These are phyloP conservation scores for Mormyrops boulengeri DNA, from an alignment of 2,797 vertebrate genomes.

Conservation along the genomic window DNA sequence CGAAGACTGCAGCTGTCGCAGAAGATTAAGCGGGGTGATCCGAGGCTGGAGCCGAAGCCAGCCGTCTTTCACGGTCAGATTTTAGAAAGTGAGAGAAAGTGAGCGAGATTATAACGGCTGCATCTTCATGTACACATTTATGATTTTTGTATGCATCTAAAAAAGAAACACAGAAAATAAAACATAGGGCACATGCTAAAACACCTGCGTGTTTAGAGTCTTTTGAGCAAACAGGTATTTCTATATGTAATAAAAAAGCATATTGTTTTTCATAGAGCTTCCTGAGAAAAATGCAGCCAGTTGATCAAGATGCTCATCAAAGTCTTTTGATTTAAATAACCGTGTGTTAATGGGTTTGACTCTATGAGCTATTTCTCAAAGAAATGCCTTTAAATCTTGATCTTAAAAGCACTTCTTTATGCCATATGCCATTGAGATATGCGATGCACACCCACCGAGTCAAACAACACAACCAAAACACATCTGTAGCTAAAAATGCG, in stretches of 20 bases:
- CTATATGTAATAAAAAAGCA: neutral
- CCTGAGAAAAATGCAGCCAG: neutral
- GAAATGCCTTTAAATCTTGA: conserved; percentile 25
- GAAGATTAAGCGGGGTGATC: neutral
- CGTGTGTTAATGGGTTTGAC: neutral
- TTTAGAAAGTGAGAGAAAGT: neutral
- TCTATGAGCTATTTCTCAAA: neutral
- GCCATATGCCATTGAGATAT: conserved; percentile 54
- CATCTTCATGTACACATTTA: neutral
- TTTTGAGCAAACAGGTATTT: neutral
- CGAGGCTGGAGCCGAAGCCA: neutral
- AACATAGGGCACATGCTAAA: neutral
- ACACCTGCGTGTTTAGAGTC: neutral
- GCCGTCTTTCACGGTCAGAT: neutral
- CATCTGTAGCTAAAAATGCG: conserved; percentile 49
- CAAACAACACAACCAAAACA: conserved; percentile 50
- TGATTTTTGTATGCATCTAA: neutral
- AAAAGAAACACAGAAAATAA: neutral
- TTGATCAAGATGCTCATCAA: neutral
- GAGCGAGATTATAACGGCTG: neutral
- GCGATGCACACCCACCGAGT: conserved; percentile 49
- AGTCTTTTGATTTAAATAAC: conserved; percentile 26
- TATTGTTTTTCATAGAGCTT: neutral
- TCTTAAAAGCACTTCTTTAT: conserved; percentile 54
- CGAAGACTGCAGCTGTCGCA: neutral